Base-by-base conservation (phyloP, 2,888 invertebrate species). In the Agonopterix alstromeriana region DNA sequence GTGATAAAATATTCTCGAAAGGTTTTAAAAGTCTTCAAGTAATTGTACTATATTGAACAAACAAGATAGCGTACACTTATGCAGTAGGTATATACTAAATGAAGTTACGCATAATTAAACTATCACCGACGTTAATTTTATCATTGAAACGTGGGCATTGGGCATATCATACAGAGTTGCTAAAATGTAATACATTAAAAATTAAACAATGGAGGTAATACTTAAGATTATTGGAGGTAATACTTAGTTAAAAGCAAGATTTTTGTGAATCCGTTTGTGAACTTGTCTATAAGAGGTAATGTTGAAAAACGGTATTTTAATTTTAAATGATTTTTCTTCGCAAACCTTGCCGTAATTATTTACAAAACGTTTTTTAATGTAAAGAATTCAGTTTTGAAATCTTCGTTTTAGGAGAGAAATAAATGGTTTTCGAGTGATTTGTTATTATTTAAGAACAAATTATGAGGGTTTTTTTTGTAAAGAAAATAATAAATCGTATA, bases 161-260 rank as follows among this genome's bases (percentile, higher is more conserved):
- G 27, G 27, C 27, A 27, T 27, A 27, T 5, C 7, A 14, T 12
- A 44, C 46, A 47, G 12, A 46, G 42, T 47, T n/a, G 47, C 44
- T 48, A 47, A 36, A 36, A 51, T 10, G 72, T 75, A 72, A 65
- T 70, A 61, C 53, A 57, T 55, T 61, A 70, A 75, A 70, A 77
- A 75, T 72, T 73, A 78, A 78, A 76, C 69, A 67, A 71, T 74
- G 80, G 80, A 85, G 82, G 79, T 85, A 52, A 86, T 86, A 86
- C 86, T 87, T 86, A 86, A 75, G 57, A 74, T 74, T 82, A 81
- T 70, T 77, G 79, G 83, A 87, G 83, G 85, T 86, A 86, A 87
- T 86, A 87, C 86, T 86, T 83, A 85, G 60, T 63, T 68, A 61
- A 61, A 67, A 66, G 65, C 58, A 61, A 57, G 61, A 57, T 65